A percentile compares a stretch with the other conserved stretches of the same genome.
phyloP scores from a whole-genome alignment of 2,888 invertebrate species.

The Microctonus aethiopoides region DNA sequence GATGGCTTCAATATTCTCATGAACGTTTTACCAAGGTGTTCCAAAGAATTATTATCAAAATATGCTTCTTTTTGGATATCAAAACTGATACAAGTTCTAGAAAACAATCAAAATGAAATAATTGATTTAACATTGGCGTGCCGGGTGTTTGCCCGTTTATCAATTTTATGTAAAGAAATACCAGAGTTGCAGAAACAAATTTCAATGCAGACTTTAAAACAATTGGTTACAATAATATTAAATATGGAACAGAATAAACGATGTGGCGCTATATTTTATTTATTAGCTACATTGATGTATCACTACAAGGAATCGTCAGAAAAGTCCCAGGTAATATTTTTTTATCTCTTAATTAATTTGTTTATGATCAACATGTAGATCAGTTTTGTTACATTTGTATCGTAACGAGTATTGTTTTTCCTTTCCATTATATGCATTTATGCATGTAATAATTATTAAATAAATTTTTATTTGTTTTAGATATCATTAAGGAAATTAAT shows the following conservation, averaged over 20 bases:
- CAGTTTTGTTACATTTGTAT: no score
- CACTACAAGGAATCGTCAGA: slow-evolving; percentile 60
- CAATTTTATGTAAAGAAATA: slow-evolving; percentile 51
- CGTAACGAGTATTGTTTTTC: no score
- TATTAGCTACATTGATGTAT: slow-evolving; percentile 55
- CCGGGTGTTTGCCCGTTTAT: slow-evolving; percentile 48
- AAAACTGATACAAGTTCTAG: slow-evolving; percentile 53
- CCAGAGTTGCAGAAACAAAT: slow-evolving; percentile 59
- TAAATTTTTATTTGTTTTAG: slow-evolving; percentile 45
- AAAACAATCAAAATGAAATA: slow-evolving; percentile 45
- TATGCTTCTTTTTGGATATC: slow-evolving; percentile 56
- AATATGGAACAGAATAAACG: slow-evolving; percentile 41
- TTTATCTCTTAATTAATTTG: background rate
- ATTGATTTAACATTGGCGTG: slow-evolving; percentile 50
- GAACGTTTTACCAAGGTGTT: slow-evolving; percentile 44
- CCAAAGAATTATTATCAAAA: slow-evolving; percentile 46
- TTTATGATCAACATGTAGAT: no score
- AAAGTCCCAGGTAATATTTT: slow-evolving; percentile 52
- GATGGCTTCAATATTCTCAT: slow-evolving; percentile 51
- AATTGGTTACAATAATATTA: slow-evolving; percentile 49
- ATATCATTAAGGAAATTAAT: slow-evolving; percentile 49
- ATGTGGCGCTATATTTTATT: slow-evolving; percentile 49
- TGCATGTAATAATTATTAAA: no score
- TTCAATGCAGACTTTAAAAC: slow-evolving; percentile 58
- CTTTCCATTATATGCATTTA: no score